phyloP scores from a whole-genome alignment of 2,888 invertebrate species.

The Macaria liturata region DNA sequence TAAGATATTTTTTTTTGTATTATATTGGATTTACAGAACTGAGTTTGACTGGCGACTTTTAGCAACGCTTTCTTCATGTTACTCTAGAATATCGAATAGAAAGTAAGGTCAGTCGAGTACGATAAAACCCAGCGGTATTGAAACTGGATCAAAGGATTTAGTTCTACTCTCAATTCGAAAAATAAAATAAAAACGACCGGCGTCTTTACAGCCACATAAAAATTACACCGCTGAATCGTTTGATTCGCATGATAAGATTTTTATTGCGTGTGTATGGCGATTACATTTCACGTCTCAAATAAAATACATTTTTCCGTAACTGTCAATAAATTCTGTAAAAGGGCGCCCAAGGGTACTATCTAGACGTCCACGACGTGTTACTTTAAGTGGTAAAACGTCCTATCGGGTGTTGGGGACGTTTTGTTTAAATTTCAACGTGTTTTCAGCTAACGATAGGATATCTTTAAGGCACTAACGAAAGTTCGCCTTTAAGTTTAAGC shows the following conservation, averaged over 20 bases:
- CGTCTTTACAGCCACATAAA: conserved; percentile 63
- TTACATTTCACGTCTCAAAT: conserved; percentile 45
- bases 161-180: conserved; percentile 24
- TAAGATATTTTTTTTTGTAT: too few relatives aligned
- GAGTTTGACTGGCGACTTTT: too few relatives aligned
- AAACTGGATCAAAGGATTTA: conserved; percentile 28
- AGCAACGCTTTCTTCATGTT: too few relatives aligned
- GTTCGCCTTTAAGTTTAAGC: not conserved
- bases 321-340: conserved; percentile 20
- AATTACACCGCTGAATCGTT: conserved; percentile 62
- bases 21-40: too few relatives aligned
- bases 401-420: not conserved
- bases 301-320: conserved; percentile 34
- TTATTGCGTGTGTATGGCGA: conserved; percentile 56
- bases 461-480: conserved; percentile 1
- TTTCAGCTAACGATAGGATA: not conserved
- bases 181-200: conserved; percentile 47
- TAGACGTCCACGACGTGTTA: conserved; percentile 12
- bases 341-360: conserved; percentile 14
- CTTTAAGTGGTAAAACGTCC: conserved; percentile 1
- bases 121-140: conserved; percentile 20
- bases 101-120: too few relatives aligned
- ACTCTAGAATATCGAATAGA: too few relatives aligned
- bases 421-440: conserved; percentile 1
- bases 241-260: conserved; percentile 60